A percentile compares a stretch with the other conserved stretches of the same genome.
Conservation (phyloP, 2,113 vertebrate genomes). For the Mustela lutreola region DNA sequence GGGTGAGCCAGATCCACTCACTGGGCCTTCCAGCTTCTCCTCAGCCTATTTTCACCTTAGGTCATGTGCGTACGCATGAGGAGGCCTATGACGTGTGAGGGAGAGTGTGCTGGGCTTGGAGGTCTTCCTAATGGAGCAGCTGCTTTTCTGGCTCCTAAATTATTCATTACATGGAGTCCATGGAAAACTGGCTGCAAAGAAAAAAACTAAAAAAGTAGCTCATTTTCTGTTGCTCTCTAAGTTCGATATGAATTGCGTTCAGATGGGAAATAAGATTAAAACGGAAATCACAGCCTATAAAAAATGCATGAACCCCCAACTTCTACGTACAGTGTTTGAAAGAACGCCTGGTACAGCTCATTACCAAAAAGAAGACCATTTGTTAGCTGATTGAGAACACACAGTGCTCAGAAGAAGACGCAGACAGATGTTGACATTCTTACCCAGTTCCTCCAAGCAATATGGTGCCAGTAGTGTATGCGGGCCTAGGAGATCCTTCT, state of each 20-base stretch:
- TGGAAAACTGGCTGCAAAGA: neutral
- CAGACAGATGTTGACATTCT: neutral
- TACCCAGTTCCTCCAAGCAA: neutral
- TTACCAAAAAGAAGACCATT: neutral
- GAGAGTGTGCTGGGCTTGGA: neutral
- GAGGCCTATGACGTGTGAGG: neutral
- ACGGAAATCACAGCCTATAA: neutral
- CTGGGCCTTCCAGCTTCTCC: neutral
- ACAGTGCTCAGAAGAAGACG: neutral
- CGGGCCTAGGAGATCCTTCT: neutral
- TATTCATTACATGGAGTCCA: neutral
- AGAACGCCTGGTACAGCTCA: neutral
- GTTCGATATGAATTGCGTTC: neutral
- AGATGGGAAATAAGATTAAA: neutral
- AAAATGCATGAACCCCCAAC: neutral
- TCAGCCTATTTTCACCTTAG: neutral
- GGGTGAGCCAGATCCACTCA: neutral
- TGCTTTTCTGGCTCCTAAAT: conserved; percentile 46
- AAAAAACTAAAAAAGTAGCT: neutral
- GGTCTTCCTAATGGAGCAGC: neutral
- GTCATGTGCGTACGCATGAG: rapidly evolving
- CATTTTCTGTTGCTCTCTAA: neutral
- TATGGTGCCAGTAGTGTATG: neutral
- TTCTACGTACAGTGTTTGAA: neutral
- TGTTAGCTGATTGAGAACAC: neutral